phyloP scores from a whole-genome alignment of 2,797 vertebrate genomes.

The Sebastes vulpes region DNA sequence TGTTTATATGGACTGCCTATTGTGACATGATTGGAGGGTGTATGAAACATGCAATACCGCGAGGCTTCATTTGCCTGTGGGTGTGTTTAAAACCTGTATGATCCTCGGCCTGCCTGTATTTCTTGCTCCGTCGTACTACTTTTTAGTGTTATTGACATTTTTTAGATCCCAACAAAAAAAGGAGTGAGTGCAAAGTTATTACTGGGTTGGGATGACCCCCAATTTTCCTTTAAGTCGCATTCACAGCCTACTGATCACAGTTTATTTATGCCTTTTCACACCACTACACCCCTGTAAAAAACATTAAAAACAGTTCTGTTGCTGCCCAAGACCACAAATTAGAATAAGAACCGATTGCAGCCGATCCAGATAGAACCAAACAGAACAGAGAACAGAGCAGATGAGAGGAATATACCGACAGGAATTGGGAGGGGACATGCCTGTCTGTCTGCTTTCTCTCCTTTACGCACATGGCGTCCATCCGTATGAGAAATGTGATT shows the following conservation, averaged over 20 bases:
- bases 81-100: not conserved
- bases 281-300: not conserved
- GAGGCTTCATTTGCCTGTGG: not conserved
- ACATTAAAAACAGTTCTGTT: not conserved
- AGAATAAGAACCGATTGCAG: not conserved
- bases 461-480: conserved; percentile 72
- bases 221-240: not conserved
- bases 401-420: conserved; percentile 18
- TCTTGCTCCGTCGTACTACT: not conserved
- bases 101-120: not conserved
- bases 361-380: not conserved
- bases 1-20: not conserved
- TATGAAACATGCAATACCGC: fast-evolving
- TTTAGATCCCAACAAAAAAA: not conserved
- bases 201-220: not conserved
- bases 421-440: conserved; percentile 41
- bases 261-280: not conserved
- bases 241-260: not conserved
- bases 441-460: conserved; percentile 68
- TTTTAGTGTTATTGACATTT: not conserved
- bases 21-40: not conserved
- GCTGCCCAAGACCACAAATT: not conserved
- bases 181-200: not conserved
- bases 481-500: conserved; percentile 88
- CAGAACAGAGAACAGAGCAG: not conserved